Percentiles rank a stretch among this genome's conserved stretches.
These are phyloP conservation scores for Campaea margaritaria DNA, from an alignment of 2,888 invertebrate species.

Conservation along the genomic window DNA sequence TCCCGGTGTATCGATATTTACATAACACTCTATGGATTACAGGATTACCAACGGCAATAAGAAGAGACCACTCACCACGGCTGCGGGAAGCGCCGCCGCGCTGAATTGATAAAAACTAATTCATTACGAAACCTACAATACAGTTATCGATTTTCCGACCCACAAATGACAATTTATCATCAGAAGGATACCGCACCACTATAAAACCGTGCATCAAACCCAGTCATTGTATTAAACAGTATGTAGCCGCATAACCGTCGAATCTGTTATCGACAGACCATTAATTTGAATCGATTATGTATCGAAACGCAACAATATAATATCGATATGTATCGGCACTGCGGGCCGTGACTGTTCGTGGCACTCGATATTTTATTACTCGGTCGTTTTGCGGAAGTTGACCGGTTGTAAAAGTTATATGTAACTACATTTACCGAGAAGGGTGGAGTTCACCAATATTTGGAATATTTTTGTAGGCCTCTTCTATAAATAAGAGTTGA, in stretches of 20 bases:
- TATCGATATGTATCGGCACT: conserved; percentile 28
- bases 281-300: conserved; percentile 43
- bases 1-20: too few relatives aligned
- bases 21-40: too few relatives aligned
- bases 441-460: too few relatives aligned
- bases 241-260: conserved; percentile 24
- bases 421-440: not conserved
- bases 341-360: conserved; percentile 44
- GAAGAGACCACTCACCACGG: too few relatives aligned
- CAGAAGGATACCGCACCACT: not conserved
- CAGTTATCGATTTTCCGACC: not conserved
- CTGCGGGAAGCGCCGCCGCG: too few relatives aligned
- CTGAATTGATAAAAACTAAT: too few relatives aligned
- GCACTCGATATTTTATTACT: conserved; percentile 55
- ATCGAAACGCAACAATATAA: conserved; percentile 31
- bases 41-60: too few relatives aligned
- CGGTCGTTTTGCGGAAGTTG: conserved; percentile 34
- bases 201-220: not conserved
- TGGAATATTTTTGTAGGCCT: too few relatives aligned
- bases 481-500: too few relatives aligned
- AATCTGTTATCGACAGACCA: conserved; percentile 41
- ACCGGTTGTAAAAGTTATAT: conserved; percentile 22
- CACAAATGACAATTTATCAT: not conserved
- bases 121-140: too few relatives aligned
- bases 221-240: conserved; percentile 6